A percentile compares a stretch with the other conserved stretches of the same genome.
These are phyloP conservation scores for Athene cunicularia DNA, from an alignment of 2,113 vertebrate species.

Conservation along the genomic window DNA sequence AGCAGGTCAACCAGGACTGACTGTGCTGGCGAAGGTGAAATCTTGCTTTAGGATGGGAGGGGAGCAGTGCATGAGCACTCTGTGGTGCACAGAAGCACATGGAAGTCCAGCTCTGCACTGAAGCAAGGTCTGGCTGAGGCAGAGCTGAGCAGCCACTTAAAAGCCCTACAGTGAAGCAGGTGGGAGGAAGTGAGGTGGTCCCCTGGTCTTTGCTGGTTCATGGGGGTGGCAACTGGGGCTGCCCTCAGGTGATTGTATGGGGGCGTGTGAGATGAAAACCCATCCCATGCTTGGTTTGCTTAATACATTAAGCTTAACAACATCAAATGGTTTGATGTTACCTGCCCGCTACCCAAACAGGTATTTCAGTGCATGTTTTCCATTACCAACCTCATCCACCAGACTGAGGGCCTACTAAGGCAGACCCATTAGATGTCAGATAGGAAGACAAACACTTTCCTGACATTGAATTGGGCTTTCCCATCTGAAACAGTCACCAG, in stretches of 20 bases:
- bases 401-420: not conserved
- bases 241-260: accelerated
- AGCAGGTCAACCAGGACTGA: no score
- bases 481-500: not conserved
- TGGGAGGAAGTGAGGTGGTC: not conserved
- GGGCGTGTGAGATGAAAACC: not conserved
- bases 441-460: not conserved
- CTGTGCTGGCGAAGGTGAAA: not conserved
- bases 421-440: not conserved
- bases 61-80: not conserved
- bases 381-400: not conserved
- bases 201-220: not conserved
- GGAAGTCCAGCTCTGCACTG: no score
- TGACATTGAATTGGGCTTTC: not conserved
- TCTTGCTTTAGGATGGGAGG: not conserved
- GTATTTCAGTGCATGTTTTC: not conserved
- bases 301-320: not conserved
- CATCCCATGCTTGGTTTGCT: not conserved
- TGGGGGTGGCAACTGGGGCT: no score
- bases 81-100: accelerated
- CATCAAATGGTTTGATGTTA: not conserved
- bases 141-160: not conserved
- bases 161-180: no score
- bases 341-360: not conserved
- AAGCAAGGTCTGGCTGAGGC: no score